Conservation (phyloP, 1,140 invertebrate genomes). For the Calliphora vicina region DNA sequence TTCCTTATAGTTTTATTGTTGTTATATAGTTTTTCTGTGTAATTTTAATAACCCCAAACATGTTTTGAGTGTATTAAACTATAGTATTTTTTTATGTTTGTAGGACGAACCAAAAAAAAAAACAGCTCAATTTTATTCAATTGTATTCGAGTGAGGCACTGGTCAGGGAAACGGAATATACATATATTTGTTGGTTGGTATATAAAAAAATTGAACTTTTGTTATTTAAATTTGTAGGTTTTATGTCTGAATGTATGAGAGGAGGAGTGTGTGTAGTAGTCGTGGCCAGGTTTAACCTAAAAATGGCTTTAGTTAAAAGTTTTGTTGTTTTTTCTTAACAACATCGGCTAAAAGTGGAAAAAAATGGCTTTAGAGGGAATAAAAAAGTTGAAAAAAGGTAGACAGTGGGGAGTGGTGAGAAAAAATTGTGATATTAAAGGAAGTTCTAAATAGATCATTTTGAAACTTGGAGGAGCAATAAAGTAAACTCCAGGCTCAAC, state of each 20-base stretch:
- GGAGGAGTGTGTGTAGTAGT: background rate
- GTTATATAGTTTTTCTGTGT: background rate
- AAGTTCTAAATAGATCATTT: too few species aligned
- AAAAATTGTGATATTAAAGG: too few species aligned
- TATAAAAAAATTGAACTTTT: background rate
- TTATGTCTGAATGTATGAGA: background rate
- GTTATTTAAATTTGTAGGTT: conserved; percentile 31
- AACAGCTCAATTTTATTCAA: background rate
- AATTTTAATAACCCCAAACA: conserved; percentile 15
- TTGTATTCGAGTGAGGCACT: background rate
- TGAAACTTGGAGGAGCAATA: too few species aligned
- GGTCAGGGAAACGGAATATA: background rate
- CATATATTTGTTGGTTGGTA: too few species aligned
- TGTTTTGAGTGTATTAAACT: conserved; percentile 5
- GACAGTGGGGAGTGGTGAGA: too few species aligned
- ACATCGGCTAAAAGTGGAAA: background rate
- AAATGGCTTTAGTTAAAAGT: conserved; percentile 32
- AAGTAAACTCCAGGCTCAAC: too few species aligned
- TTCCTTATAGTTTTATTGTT: too few species aligned
- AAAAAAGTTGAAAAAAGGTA: too few species aligned
- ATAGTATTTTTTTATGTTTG: background rate
- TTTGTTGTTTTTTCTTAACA: background rate
- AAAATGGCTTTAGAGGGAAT: background rate
- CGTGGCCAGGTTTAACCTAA: conserved; percentile 14
- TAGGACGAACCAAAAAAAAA: background rate